A percentile compares a stretch with the other conserved stretches of the same genome.
These are phyloP conservation scores for Myotis davidii DNA, from an alignment of 2,113 vertebrate genomes.

Conservation along the genomic window DNA sequence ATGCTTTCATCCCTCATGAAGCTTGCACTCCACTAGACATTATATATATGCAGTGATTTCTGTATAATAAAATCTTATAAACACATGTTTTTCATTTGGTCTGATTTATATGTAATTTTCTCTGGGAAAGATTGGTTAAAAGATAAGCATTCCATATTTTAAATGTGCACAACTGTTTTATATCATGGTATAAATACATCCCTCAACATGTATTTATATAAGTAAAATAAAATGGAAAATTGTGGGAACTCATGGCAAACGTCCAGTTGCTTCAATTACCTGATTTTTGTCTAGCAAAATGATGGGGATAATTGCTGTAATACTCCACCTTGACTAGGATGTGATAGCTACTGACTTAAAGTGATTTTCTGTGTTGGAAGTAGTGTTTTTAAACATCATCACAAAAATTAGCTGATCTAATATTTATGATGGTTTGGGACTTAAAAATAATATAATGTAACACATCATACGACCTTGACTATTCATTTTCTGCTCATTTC, in stretches of 20 bases:
- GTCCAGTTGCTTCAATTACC: neutral
- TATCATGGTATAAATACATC: neutral
- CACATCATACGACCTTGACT: neutral
- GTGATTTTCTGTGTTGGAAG: neutral
- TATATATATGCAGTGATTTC: neutral
- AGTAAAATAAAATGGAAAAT: conserved; percentile 46
- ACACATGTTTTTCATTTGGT: neutral
- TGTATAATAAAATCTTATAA: neutral
- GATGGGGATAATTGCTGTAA: neutral
- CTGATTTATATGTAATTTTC: conserved; percentile 17
- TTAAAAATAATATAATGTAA: conserved; percentile 16
- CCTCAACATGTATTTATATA: neutral
- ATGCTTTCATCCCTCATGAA: neutral
- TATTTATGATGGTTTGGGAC: neutral
- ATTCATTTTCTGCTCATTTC: neutral
- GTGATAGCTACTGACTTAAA: conserved; percentile 9
- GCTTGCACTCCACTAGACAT: neutral
- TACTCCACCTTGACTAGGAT: neutral
- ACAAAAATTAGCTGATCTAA: neutral
- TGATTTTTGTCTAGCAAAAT: conserved; percentile 7
- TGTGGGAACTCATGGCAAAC: neutral
- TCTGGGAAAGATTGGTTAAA: neutral
- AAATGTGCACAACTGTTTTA: neutral
- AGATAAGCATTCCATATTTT: conserved; percentile 16
- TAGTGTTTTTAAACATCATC: neutral